phyloP scores from a whole-genome alignment of 1,140 invertebrate genomes.

The Seison nebaliae region DNA sequence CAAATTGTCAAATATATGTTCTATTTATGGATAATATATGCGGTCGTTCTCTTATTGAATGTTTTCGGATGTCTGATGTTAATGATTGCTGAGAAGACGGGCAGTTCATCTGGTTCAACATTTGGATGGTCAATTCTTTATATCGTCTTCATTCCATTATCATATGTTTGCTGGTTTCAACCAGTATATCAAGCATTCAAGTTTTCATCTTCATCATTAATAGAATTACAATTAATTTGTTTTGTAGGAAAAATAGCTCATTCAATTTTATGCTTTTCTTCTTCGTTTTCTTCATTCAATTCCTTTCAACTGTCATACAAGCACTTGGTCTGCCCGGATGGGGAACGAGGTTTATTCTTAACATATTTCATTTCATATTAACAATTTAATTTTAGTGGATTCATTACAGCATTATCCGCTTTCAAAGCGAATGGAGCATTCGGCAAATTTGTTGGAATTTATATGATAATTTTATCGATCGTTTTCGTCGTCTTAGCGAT shows the following conservation, averaged over 20 bases:
- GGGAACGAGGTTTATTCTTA: too few relatives aligned
- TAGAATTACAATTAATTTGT: slow-evolving; percentile 12
- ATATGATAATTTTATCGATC: too few relatives aligned
- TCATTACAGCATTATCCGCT: too few relatives aligned
- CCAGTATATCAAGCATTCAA: slow-evolving; percentile 58
- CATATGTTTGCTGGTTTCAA: slow-evolving; percentile 84
- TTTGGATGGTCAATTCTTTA: slow-evolving; percentile 69
- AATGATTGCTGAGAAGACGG: slow-evolving; percentile 19
- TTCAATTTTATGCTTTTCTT: slow-evolving; percentile 99
- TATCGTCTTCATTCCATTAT: slow-evolving; percentile 70
- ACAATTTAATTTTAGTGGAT: too few relatives aligned
- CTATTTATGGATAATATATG: slow-evolving; percentile 54
- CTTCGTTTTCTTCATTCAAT: slow-evolving; percentile 83
- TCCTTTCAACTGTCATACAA: slow-evolving; percentile 52
- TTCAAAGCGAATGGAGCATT: too few relatives aligned
- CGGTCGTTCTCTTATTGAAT: slow-evolving; percentile 14
- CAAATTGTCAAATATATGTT: slow-evolving; percentile 70
- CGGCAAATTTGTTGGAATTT: too few relatives aligned
- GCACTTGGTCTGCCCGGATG: slow-evolving; percentile 26
- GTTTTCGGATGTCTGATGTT: slow-evolving; percentile 16
- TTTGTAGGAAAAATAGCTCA: slow-evolving; percentile 62
- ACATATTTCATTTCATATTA: too few relatives aligned
- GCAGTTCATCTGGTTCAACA: slow-evolving; percentile 40
- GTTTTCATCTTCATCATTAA: slow-evolving; percentile 25
- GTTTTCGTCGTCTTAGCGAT: too few relatives aligned